Percentiles rank a stretch among this genome's conserved stretches.
Conservation (phyloP, 2,888 invertebrate genomes). For the Enchytraeus crypticus region DNA sequence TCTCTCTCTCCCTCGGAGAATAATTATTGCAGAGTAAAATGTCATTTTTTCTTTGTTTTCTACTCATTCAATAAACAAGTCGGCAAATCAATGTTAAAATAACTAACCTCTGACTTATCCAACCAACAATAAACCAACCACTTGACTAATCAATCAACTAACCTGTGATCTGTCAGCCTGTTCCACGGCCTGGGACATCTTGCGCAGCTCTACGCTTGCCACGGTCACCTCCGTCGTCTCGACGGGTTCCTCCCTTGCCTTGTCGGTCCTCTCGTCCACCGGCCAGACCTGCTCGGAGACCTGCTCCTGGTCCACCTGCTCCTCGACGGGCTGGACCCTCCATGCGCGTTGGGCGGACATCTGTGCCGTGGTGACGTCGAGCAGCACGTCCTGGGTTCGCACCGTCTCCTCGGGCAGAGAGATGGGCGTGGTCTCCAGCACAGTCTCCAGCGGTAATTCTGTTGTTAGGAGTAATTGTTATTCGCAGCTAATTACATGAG, state of each 20-base stretch:
- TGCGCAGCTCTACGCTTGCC: constrained; percentile 7
- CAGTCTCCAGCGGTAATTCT: constrained; percentile 6
- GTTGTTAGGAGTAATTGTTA: neutral
- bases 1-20: too few relatives aligned
- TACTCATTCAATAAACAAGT: too few relatives aligned
- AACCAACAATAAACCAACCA: too few relatives aligned
- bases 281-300: constrained; percentile 10
- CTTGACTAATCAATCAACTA: too few relatives aligned
- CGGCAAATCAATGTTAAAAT: too few relatives aligned
- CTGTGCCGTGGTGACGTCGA: constrained; percentile 13
- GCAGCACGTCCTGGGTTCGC: constrained; percentile 2
- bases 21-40: too few relatives aligned
- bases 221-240: neutral
- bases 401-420: constrained; percentile 8
- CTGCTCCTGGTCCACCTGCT: constrained; percentile 9
- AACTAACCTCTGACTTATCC: too few relatives aligned
- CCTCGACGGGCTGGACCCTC: constrained; percentile 8
- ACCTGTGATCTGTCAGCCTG: constrained; percentile 1
- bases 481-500: neutral
- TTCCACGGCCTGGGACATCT: constrained; percentile 8
- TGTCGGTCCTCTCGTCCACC: constrained; percentile 9
- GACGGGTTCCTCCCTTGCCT: constrained; percentile 2
- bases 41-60: too few relatives aligned
- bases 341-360: constrained; percentile 14
- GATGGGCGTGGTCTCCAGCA: neutral